Percentiles rank a stretch among this genome's conserved stretches.
These are phyloP conservation scores for Brevimyrus niger DNA, from an alignment of 2,113 vertebrate genomes.

Conservation along the genomic window DNA sequence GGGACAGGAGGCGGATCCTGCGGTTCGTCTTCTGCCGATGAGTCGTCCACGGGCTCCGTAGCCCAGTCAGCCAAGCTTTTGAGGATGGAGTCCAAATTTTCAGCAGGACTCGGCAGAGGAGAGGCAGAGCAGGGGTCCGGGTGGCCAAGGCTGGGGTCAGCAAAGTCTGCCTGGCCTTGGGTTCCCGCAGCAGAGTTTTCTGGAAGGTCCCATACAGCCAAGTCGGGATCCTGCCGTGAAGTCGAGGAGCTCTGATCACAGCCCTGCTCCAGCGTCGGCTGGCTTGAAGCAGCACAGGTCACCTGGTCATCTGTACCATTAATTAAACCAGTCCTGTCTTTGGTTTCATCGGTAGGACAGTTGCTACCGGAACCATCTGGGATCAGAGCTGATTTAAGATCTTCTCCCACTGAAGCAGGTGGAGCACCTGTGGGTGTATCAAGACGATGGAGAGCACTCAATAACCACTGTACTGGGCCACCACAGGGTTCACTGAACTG, in stretches of 20 bases:
- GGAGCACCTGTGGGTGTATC: background rate
- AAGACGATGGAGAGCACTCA: background rate
- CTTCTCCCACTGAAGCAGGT: background rate
- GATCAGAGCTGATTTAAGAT: background rate
- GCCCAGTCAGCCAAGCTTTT: background rate
- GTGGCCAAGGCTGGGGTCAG: background rate
- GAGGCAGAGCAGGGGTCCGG: background rate
- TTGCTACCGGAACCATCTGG: background rate
- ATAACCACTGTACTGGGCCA: background rate
- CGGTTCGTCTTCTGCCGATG: slow-evolving; percentile 20
- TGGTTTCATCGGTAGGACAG: background rate
- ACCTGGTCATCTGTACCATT: background rate
- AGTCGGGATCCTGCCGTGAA: background rate
- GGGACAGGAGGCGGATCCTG: background rate
- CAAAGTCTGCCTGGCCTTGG: background rate
- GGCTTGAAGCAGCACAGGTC: background rate
- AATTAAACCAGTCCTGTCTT: background rate
- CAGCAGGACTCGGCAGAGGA: background rate
- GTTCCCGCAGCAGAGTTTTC: background rate
- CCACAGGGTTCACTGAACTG: background rate
- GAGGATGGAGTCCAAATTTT: background rate
- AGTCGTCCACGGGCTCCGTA: slow-evolving; percentile 3
- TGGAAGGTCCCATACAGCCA: background rate
- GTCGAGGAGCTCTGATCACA: too few species aligned
- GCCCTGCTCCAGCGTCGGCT: background rate